Percentiles rank a stretch among this genome's conserved stretches.
Evolutionary conservation across 2,113 vertebrate genomes (phyloP).

Genomic region (Pomatostomus ruficeps): DNA sequence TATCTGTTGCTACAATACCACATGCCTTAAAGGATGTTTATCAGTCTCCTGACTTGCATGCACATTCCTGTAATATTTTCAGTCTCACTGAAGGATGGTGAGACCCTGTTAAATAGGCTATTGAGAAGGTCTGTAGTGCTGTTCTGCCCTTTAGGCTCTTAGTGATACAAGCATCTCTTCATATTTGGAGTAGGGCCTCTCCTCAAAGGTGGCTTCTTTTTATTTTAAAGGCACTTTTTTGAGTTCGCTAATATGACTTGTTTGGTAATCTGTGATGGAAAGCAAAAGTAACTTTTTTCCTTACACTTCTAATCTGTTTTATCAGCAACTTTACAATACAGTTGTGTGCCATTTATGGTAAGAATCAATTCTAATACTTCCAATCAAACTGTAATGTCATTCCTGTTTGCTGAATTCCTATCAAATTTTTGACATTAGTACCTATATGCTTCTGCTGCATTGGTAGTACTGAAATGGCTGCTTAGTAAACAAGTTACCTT

Average conservation of each 20-base stretch:
- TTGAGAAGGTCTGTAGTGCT: background rate
- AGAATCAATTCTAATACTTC: background rate
- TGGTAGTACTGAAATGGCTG: background rate
- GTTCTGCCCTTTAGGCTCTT: background rate
- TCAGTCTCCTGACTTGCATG: background rate
- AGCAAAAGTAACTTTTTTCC: background rate
- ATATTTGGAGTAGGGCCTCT: background rate
- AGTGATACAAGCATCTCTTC: background rate
- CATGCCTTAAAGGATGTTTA: background rate
- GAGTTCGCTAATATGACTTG: background rate
- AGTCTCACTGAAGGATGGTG: background rate
- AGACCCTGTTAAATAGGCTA: background rate
- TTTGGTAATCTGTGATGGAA: background rate
- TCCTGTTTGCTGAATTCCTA: background rate
- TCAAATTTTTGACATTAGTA: background rate
- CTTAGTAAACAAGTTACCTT: background rate
- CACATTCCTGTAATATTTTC: background rate
- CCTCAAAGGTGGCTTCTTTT: background rate
- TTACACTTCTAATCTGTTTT: background rate
- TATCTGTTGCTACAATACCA: background rate
- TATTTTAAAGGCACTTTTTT: background rate
- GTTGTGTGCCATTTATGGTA: background rate
- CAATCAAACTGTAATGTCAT: background rate
- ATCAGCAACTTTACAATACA: conserved; percentile 3
- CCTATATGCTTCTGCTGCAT: background rate